These are phyloP conservation scores for Meta bourneti DNA, from an alignment of 2,888 invertebrate genomes.

Conservation along the genomic window DNA sequence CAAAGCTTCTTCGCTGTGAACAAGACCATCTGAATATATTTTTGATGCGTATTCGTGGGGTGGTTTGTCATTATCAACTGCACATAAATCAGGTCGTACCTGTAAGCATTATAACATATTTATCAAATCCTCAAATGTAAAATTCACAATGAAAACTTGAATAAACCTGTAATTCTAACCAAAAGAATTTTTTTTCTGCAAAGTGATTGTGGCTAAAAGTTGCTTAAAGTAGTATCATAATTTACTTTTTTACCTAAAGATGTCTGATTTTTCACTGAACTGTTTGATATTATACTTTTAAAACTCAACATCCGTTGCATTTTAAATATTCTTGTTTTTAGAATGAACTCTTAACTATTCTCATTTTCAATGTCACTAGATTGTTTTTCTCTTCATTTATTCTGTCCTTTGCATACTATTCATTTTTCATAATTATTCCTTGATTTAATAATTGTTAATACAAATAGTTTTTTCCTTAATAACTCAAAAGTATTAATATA, in stretches of 20 bases:
- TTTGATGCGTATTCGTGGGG: slow-evolving; percentile 81
- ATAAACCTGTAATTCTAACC: not conserved
- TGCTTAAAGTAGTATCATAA: not conserved
- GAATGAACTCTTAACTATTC: not conserved
- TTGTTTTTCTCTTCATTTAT: too few relatives aligned
- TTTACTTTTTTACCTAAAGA: not conserved
- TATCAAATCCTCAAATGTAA: not conserved
- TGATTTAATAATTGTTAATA: too few relatives aligned
- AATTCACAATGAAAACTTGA: too few relatives aligned
- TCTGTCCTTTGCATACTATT: too few relatives aligned
- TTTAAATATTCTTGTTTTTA: not conserved
- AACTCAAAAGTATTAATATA: too few relatives aligned
- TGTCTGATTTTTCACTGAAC: not conserved
- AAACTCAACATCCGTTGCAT: too few relatives aligned
- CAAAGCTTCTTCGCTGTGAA: slow-evolving; percentile 82
- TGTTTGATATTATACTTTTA: too few relatives aligned
- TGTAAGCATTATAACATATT: slow-evolving; percentile 78
- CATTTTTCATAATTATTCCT: too few relatives aligned
- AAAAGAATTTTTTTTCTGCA: not conserved
- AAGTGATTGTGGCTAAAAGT: not conserved
- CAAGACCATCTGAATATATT: slow-evolving; percentile 83
- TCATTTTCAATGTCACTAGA: too few relatives aligned
- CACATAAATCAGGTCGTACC: slow-evolving; percentile 83
- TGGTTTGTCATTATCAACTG: slow-evolving; percentile 80
- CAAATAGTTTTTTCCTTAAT: too few relatives aligned